These are phyloP conservation scores for Rhinolophus sinicus DNA, from an alignment of 2,113 vertebrate species.

Conservation along the genomic window DNA sequence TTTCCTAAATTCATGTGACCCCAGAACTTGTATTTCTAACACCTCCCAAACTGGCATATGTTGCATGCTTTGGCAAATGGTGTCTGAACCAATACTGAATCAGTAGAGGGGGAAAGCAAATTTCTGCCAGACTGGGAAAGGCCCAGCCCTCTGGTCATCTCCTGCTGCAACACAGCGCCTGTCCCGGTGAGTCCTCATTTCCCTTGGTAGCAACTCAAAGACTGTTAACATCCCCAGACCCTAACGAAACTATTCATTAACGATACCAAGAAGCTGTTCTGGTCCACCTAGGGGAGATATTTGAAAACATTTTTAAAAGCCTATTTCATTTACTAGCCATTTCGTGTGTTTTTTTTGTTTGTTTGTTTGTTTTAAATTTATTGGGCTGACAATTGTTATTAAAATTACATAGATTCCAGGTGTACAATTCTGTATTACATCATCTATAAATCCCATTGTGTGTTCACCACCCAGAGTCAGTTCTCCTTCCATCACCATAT, in stretches of 20 bases:
- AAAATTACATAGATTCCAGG: too few relatives aligned
- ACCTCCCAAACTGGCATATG: neutral
- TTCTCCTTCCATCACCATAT: too few relatives aligned
- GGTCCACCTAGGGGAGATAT: neutral
- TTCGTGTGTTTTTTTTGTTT: too few relatives aligned
- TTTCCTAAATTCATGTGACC: neutral
- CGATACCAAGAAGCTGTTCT: neutral
- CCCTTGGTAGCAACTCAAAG: neutral
- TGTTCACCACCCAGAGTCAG: too few relatives aligned
- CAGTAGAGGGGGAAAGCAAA: neutral
- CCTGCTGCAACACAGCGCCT: neutral
- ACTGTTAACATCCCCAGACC: neutral
- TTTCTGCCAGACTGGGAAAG: neutral
- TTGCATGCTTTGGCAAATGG: neutral
- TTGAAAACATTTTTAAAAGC: constrained; percentile 38
- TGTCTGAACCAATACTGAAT: neutral
- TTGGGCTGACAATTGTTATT: too few relatives aligned
- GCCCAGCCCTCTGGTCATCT: neutral
- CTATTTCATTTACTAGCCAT: constrained; percentile 41
- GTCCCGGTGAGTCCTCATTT: neutral
- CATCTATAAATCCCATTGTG: too few relatives aligned
- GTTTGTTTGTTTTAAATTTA: too few relatives aligned
- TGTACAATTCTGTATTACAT: too few relatives aligned
- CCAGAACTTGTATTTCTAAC: neutral
- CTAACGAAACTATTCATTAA: neutral